Percentiles rank a stretch among this genome's conserved stretches.
These are phyloP conservation scores for Serranus cabrilla DNA, from an alignment of 2,797 vertebrate species.

Conservation along the genomic window DNA sequence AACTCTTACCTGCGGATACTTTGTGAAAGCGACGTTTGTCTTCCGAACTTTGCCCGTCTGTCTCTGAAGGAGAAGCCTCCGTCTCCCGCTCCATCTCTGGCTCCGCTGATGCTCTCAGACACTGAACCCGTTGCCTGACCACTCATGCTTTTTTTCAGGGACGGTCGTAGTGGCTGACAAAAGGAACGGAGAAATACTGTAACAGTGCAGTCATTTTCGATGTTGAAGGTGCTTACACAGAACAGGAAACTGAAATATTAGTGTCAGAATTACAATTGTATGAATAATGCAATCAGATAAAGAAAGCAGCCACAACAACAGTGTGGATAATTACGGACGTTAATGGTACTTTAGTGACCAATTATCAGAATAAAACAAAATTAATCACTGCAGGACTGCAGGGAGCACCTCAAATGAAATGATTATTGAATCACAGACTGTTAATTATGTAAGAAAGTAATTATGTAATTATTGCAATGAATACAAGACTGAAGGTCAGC, in stretches of 20 bases:
- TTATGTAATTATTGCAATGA: conserved; percentile 1
- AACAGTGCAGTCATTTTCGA: background rate
- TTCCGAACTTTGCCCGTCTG: conserved; percentile 79
- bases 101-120: conserved; percentile 59
- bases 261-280: background rate
- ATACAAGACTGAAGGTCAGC: background rate
- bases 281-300: background rate
- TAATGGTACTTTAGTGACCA: background rate
- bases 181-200: background rate
- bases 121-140: conserved; percentile 81
- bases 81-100: conserved; percentile 69
- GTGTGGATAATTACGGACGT: background rate
- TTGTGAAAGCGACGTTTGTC: conserved; percentile 94
- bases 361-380: conserved; percentile 13
- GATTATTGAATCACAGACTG: background rate
- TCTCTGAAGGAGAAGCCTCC: conserved; percentile 70
- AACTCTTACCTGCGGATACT: conserved; percentile 92
- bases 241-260: background rate
- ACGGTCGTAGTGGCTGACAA: conserved; percentile 83
- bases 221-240: background rate
- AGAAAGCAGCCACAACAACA: background rate
- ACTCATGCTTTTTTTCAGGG: conserved; percentile 88
- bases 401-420: background rate
- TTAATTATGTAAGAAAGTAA: conserved; percentile 1
- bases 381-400: conserved; percentile 1